Evolutionary conservation across 2,113 vertebrate genomes (phyloP).

Genomic region (Bubo bubo): DNA sequence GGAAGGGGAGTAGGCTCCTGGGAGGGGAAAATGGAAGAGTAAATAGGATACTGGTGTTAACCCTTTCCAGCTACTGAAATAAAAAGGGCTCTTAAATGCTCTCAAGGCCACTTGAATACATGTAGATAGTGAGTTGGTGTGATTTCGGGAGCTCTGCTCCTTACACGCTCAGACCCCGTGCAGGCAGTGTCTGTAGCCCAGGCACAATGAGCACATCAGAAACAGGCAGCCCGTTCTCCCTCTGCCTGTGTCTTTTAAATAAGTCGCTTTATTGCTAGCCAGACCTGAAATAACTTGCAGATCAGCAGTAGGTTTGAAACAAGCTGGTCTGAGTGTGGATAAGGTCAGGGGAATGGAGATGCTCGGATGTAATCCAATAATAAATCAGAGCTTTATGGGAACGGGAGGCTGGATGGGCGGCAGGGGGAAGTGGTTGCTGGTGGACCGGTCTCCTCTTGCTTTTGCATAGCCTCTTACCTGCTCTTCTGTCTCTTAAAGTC

Average conservation of each 20-base stretch:
- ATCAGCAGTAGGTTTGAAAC: neutral
- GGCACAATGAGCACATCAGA: neutral
- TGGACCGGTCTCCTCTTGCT: neutral
- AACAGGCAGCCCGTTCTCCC: neutral
- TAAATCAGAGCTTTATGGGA: neutral
- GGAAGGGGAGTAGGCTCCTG: constrained; percentile 62
- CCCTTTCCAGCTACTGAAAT: constrained; percentile 18
- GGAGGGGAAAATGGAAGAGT: constrained; percentile 53
- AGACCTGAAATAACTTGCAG: constrained; percentile 16
- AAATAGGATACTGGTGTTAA: constrained; percentile 58
- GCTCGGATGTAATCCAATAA: neutral
- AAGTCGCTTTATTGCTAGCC: neutral
- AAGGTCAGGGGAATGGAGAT: neutral
- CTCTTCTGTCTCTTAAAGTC: neutral
- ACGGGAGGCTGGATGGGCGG: accelerated
- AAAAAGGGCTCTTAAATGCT: neutral
- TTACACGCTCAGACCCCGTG: accelerated
- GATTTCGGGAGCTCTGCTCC: neutral
- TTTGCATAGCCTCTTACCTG: constrained; percentile 35
- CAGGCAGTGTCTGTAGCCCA: neutral
- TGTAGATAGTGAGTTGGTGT: neutral
- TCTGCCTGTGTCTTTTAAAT: neutral
- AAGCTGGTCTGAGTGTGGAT: neutral
- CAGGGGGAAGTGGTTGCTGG: neutral
- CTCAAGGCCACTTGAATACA: neutral